These are phyloP conservation scores for Picus viridis DNA, from an alignment of 2,797 vertebrate genomes.

Conservation along the genomic window DNA sequence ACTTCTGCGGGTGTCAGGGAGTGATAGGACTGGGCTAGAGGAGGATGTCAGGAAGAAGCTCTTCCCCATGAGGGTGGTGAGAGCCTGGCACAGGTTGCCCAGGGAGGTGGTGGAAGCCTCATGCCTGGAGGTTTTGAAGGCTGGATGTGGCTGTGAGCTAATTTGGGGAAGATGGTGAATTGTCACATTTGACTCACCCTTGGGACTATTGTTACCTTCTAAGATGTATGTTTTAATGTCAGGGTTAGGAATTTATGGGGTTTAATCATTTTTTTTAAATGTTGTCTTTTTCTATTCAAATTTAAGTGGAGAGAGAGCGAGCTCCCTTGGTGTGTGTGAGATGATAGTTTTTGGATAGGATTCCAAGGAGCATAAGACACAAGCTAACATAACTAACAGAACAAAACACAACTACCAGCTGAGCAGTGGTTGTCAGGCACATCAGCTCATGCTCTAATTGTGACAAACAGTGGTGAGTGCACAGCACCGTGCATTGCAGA, in stretches of 20 bases:
- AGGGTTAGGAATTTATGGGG: not conserved
- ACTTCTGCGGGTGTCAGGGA: too few species aligned
- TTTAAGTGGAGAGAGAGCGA: not conserved
- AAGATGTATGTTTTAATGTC: not conserved
- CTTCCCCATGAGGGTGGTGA: too few species aligned
- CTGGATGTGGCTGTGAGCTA: too few species aligned
- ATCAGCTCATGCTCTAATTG: constrained; percentile 66
- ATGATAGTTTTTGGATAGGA: not conserved
- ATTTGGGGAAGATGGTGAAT: too few species aligned
- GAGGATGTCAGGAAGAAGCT: too few species aligned
- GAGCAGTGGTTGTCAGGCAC: constrained; percentile 23
- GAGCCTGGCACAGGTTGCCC: too few species aligned
- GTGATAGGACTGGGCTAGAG: too few species aligned
- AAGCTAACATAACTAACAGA: not conserved
- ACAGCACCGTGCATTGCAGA: not conserved
- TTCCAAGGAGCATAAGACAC: not conserved
- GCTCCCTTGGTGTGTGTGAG: not conserved
- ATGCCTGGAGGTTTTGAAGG: too few species aligned
- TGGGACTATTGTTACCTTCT: not conserved
- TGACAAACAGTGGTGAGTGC: constrained; percentile 1
- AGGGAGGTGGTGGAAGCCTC: too few species aligned
- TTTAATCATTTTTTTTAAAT: not conserved
- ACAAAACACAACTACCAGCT: not conserved
- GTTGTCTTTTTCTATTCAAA: not conserved
- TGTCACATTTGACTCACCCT: too few species aligned